A percentile compares a stretch with the other conserved stretches of the same genome.
Evolutionary conservation across 2,888 invertebrate species (phyloP).

Genomic region (Apotomis betuletana): DNA sequence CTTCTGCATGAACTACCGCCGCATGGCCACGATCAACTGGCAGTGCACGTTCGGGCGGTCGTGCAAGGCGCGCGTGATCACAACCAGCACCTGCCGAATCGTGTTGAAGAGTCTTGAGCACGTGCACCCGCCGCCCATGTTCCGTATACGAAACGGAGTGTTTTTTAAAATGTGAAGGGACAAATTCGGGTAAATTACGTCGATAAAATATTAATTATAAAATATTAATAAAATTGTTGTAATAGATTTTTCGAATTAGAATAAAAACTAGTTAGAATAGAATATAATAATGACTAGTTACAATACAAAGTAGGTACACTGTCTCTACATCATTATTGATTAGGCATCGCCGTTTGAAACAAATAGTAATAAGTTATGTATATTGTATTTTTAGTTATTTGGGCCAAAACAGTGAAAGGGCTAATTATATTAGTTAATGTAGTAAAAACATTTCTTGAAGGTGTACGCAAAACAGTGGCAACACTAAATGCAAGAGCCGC

Average conservation of each 20-base stretch:
- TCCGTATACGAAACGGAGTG: conserved; percentile 7
- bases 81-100: not conserved
- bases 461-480: not conserved
- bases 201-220: no score
- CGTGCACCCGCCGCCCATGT: conserved; percentile 7
- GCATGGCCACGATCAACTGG: conserved; percentile 10
- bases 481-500: not conserved
- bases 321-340: no score
- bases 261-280: no score
- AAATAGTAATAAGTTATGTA: no score
- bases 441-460: conserved; percentile 8
- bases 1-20: conserved; percentile 16
- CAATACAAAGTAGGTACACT: no score
- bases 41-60: conserved; percentile 13
- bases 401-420: conserved; percentile 1
- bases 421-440: not conserved
- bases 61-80: conserved; percentile 19
- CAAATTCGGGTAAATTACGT: no score
- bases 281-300: no score
- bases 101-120: not conserved
- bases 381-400: not conserved
- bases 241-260: no score
- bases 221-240: no score
- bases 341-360: no score
- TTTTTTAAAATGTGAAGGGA: conserved; percentile 1